Conservation (phyloP, 2,113 vertebrate genomes). For the Pseudorhombus dupliciocellatus region DNA sequence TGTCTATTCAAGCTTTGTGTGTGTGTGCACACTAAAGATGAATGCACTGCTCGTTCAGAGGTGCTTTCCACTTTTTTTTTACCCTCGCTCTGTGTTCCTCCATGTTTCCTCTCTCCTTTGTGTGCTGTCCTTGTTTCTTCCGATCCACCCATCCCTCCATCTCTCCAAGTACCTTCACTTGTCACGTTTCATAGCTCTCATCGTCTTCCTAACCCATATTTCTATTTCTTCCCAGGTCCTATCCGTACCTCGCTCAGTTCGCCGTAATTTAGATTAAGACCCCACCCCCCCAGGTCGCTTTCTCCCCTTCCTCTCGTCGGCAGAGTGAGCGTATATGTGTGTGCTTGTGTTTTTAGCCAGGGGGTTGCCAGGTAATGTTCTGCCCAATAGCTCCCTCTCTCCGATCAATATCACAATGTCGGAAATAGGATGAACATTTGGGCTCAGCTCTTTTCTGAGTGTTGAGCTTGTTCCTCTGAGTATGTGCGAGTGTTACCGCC, state of each 20-base stretch:
- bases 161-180: conserved; percentile 48
- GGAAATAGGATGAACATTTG: conserved; percentile 68
- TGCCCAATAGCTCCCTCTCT: conserved; percentile 61
- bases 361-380: conserved; percentile 62
- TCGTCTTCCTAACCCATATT: conserved; percentile 41
- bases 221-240: conserved; percentile 31
- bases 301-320: not conserved
- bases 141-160: conserved; percentile 21
- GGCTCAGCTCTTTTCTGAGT: conserved; percentile 51
- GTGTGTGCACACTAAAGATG: not conserved
- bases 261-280: not conserved
- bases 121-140: conserved; percentile 38
- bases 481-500: not conserved
- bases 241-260: conserved; percentile 38
- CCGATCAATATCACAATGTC: conserved; percentile 67
- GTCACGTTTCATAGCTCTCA: conserved; percentile 65
- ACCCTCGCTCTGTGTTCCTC: conserved; percentile 22
- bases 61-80: conserved; percentile 30
- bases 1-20: conserved; percentile 6
- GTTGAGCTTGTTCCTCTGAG: conserved; percentile 3
- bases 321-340: conserved; percentile 13
- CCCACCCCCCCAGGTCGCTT: not conserved
- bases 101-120: conserved; percentile 8
- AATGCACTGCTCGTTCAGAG: conserved; percentile 18
- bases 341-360: conserved; percentile 10